Evolutionary conservation across 2,797 vertebrate genomes (phyloP), one percentile per base, ranked within the genome.

Genomic region (Muscicapa comitata): DNA sequence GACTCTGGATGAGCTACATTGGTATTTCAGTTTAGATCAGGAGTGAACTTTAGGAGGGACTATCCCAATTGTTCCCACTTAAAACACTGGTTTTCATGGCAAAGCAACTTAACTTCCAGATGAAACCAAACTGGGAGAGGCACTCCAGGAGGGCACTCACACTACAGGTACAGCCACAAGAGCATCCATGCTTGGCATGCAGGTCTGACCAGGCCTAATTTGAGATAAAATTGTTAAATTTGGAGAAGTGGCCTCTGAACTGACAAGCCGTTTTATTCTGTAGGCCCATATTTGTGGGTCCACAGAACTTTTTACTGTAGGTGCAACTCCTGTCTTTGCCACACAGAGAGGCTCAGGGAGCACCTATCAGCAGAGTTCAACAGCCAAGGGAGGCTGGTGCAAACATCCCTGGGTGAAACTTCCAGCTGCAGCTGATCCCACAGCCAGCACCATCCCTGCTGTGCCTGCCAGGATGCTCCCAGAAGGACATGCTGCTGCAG

Each of bases 181-280:
- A 31, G 7, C 0, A 1, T 19, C n/a, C 1, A 0, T 29, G 24
- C n/a, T 76, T 3, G 6, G 47, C n/a, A 17, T 0, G 0, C 11
- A 53, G 45, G 29, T 9, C 63, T 33, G 18, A 13, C 67, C 7
- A 53, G 42, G 29, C 9, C 59, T 37, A 17, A 13, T 67, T 7
- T 37, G 71, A 92, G 35, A 43, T 7, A 48, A 80, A 75, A 83
- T 4, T 42, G 10, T 43, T 5, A 25, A 18, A 47, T 21, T 59
- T 28, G 33, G 33, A 53, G 63, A 59, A 20, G 14, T 16, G 10
- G 5, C n/a, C 48, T 67, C 38, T 10, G 2, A 31, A 24, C 17
- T 42, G 81, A 24, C 38, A 38, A 38, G 15, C 21, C 70, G 7
- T 15, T 78, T 74, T 72, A 17, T 45, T 67, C 13, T 51, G 33